phyloP scores from a whole-genome alignment of 2,888 invertebrate genomes.

The Lithodes maja region DNA sequence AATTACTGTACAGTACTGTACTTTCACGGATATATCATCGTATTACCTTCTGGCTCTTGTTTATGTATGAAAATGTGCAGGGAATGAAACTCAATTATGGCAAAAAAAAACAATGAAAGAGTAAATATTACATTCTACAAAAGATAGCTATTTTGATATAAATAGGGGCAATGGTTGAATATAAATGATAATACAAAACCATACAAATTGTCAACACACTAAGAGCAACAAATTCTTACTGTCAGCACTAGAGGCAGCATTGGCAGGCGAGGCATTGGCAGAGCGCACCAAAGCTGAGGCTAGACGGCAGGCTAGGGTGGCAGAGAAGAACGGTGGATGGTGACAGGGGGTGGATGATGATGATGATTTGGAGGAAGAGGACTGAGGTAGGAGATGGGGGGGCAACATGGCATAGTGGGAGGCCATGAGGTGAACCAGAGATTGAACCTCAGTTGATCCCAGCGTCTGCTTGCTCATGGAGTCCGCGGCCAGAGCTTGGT shows the following conservation, averaged over 20 bases:
- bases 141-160: too few relatives aligned
- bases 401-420: conserved; percentile 65
- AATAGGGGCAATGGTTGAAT: too few relatives aligned
- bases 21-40: too few relatives aligned
- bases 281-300: conserved; percentile 12
- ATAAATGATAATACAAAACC: too few relatives aligned
- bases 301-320: conserved; percentile 41
- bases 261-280: background rate
- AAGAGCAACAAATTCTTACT: background rate
- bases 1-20: too few relatives aligned
- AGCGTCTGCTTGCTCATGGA: conserved; percentile 52
- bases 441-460: conserved; percentile 61
- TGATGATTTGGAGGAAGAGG: too few relatives aligned
- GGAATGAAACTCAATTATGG: too few relatives aligned
- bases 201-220: background rate
- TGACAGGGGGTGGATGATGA: background rate
- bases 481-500: conserved; percentile 24
- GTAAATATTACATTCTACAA: too few relatives aligned
- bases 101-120: too few relatives aligned
- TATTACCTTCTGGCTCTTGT: too few relatives aligned
- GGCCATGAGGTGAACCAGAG: conserved; percentile 55
- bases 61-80: too few relatives aligned
- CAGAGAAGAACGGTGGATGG: conserved; percentile 30
- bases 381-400: conserved; percentile 21
- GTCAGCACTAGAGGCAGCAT: too few relatives aligned